Conservation (phyloP, 2,113 vertebrate genomes). For the Lanius collurio region DNA sequence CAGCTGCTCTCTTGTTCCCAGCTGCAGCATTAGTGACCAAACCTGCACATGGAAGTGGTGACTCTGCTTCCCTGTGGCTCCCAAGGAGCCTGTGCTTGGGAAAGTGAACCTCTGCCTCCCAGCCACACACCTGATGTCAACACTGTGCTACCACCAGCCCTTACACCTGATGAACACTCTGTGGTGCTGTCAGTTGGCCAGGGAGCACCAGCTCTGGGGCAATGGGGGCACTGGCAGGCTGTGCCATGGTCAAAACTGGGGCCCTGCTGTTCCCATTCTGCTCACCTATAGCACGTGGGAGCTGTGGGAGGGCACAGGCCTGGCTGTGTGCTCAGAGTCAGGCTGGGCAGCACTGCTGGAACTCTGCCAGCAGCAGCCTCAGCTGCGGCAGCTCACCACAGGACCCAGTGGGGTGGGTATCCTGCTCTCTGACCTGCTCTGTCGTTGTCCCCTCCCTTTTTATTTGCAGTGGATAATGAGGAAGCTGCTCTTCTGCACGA, state of each 20-base stretch:
- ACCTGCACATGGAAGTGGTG: not conserved
- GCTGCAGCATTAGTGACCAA: not conserved
- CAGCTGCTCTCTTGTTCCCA: not conserved
- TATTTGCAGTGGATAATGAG: slow-evolving; percentile 90
- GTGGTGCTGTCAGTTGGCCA: not conserved
- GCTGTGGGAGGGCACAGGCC: not conserved
- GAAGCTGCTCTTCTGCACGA: slow-evolving; percentile 95
- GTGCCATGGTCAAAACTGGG: not conserved
- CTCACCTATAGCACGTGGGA: not conserved
- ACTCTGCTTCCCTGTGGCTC: not conserved
- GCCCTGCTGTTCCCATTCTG: not conserved
- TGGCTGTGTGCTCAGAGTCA: not conserved
- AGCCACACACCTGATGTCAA: not conserved
- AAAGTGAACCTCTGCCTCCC: not conserved
- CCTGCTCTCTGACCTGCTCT: slow-evolving; percentile 17
- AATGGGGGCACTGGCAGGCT: not conserved
- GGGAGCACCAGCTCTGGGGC: not conserved
- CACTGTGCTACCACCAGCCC: not conserved
- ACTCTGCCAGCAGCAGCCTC: not conserved
- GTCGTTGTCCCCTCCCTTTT: not conserved
- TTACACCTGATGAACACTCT: not conserved
- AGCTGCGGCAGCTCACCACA: not conserved
- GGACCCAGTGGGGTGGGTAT: rapidly evolving
- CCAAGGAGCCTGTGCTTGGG: not conserved
- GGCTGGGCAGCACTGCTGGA: not conserved